Percentiles rank a stretch among this genome's conserved stretches.
Evolutionary conservation across 2,113 vertebrate genomes (phyloP).

Genomic region (Lepisosteus osseus): DNA sequence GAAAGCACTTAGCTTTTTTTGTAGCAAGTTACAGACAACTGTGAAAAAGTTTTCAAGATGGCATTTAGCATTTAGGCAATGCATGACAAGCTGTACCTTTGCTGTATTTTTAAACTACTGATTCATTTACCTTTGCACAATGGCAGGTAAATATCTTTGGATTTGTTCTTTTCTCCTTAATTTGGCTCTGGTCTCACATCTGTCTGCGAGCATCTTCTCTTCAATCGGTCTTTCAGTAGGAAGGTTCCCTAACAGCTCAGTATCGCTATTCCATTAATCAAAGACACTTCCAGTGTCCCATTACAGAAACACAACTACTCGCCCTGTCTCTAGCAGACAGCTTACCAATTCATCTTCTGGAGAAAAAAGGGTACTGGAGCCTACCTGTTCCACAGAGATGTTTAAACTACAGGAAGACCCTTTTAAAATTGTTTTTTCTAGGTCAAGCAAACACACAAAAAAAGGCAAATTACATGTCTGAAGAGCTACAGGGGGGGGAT

Average conservation of each 20-base stretch:
- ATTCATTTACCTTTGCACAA: conserved; percentile 19
- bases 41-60: too few relatives aligned
- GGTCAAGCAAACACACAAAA: conserved; percentile 72
- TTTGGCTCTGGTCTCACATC: conserved; percentile 48
- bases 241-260: conserved; percentile 71
- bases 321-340: conserved; percentile 84
- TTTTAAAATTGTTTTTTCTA: conserved; percentile 78
- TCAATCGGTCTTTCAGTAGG: conserved; percentile 68
- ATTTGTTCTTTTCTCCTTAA: conserved; percentile 33
- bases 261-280: conserved; percentile 88
- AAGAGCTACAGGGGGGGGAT: conserved; percentile 31
- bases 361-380: conserved; percentile 42
- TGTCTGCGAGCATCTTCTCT: conserved; percentile 70
- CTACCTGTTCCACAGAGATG: conserved; percentile 63
- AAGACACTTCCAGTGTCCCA: conserved; percentile 92
- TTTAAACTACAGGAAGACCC: conserved; percentile 67
- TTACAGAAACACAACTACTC: conserved; percentile 87
- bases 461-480: conserved; percentile 76
- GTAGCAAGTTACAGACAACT: too few relatives aligned
- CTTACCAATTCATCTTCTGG: conserved; percentile 85
- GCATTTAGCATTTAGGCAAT: too few relatives aligned
- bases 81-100: too few relatives aligned
- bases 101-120: not conserved
- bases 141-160: conserved; percentile 28
- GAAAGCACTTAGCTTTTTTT: too few relatives aligned